phyloP scores from a whole-genome alignment of 1,140 invertebrate species.

The Drosophila micromelanica region DNA sequence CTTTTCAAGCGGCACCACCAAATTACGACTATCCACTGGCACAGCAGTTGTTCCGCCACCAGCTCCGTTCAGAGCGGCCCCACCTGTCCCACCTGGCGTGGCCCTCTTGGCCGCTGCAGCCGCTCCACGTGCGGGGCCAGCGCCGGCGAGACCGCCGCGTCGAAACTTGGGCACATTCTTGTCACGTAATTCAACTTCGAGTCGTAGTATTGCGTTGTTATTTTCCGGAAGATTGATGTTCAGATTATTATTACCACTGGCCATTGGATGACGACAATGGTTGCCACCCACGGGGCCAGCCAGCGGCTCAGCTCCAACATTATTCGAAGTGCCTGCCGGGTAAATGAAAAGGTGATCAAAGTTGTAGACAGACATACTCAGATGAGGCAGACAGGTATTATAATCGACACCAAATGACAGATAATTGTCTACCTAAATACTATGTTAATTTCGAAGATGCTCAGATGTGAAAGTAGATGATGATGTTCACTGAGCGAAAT shows the following conservation, averaged over 20 bases:
- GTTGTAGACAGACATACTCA: not conserved
- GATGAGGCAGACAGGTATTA: not conserved
- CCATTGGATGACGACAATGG: constrained; percentile 30
- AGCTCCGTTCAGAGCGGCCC: constrained; percentile 9
- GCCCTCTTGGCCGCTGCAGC: constrained; percentile 31
- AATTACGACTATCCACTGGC: constrained; percentile 69
- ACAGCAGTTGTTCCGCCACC: constrained; percentile 21
- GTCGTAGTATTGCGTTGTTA: constrained; percentile 83
- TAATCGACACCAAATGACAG: constrained; percentile 1
- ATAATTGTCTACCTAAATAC: not conserved
- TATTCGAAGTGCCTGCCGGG: constrained; percentile 69
- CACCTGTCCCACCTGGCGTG: constrained; percentile 4
- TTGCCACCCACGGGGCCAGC: constrained; percentile 10
- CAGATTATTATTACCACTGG: constrained; percentile 80
- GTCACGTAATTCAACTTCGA: constrained; percentile 85
- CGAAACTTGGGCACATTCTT: constrained; percentile 84
- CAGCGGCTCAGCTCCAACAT: constrained; percentile 42
- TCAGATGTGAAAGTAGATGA: too few relatives aligned
- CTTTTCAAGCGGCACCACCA: constrained; percentile 84
- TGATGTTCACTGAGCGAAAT: too few relatives aligned
- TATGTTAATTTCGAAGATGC: too few relatives aligned
- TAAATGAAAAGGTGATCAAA: constrained; percentile 61
- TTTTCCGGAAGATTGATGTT: constrained; percentile 83
- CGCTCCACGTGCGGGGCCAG: constrained; percentile 38
- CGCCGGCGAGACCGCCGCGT: constrained; percentile 48